Conservation (phyloP, 1,140 invertebrate species). For the Chironomus striatipennis region DNA sequence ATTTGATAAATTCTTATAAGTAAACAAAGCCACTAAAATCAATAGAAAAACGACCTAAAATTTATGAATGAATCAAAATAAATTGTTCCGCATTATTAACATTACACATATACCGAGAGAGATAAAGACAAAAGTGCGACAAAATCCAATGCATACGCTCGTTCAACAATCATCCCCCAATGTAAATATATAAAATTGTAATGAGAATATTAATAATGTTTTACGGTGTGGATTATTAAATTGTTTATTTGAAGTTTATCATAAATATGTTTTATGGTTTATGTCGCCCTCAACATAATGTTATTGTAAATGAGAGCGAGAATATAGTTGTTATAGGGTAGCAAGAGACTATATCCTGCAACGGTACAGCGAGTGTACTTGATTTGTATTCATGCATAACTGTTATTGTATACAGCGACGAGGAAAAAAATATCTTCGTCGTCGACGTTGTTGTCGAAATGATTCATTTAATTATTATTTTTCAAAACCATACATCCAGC, state of each 20-base stretch:
- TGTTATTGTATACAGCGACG: not conserved
- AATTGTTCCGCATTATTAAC: too few relatives aligned
- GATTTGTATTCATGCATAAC: slow-evolving; percentile 19
- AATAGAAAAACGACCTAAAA: not conserved
- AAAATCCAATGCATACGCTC: slow-evolving; percentile 4
- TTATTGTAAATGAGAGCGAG: not conserved
- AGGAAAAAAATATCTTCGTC: not conserved
- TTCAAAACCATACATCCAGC: slow-evolving; percentile 17
- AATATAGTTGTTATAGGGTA: not conserved
- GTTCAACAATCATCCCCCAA: not conserved
- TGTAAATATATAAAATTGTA: not conserved
- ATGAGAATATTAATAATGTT: slow-evolving; percentile 24
- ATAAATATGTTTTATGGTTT: not conserved
- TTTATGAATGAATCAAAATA: not conserved
- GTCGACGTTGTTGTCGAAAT: not conserved
- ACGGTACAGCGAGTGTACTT: not conserved
- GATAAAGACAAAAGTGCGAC: not conserved
- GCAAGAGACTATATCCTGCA: too few relatives aligned
- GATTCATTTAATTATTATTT: slow-evolving; percentile 22
- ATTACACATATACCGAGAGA: not conserved
- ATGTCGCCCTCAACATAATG: slow-evolving; percentile 16
- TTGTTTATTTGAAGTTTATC: slow-evolving; percentile 20
- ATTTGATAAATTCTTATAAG: too few relatives aligned
- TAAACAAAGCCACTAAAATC: too few relatives aligned
- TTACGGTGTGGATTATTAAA: slow-evolving; percentile 23